phyloP scores from a whole-genome alignment of 1,140 invertebrate species.

The Zaprionus africanus region DNA sequence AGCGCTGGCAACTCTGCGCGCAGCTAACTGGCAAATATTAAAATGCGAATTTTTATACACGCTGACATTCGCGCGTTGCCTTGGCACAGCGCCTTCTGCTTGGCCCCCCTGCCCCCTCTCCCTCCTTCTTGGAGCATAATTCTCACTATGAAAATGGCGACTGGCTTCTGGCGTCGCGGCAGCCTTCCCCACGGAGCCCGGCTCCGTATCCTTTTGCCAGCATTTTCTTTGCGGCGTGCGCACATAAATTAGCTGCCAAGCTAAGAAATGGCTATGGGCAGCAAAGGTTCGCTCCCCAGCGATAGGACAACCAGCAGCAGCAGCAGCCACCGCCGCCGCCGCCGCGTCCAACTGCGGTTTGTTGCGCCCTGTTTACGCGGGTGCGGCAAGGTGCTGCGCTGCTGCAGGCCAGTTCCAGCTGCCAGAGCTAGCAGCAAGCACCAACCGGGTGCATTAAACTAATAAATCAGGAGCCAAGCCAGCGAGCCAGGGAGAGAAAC shows the following conservation, averaged over 20 bases:
- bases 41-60: constrained; percentile 81
- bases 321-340: not conserved
- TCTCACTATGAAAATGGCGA: constrained; percentile 64
- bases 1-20: constrained; percentile 36
- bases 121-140: constrained; percentile 57
- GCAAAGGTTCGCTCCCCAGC: constrained; percentile 62
- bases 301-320: constrained; percentile 45
- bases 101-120: not conserved
- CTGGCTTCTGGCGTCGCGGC: constrained; percentile 6
- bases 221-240: constrained; percentile 77
- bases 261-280: constrained; percentile 78
- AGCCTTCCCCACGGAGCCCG: not conserved
- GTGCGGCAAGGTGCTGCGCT: constrained; percentile 40
- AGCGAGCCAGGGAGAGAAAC: constrained; percentile 63
- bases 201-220: constrained; percentile 69
- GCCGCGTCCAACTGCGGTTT: constrained; percentile 66
- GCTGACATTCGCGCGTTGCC: constrained; percentile 69
- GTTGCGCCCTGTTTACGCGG: constrained; percentile 78
- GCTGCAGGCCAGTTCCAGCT: constrained; percentile 18
- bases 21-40: constrained; percentile 81
- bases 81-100: not conserved
- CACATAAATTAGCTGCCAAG: constrained; percentile 82
- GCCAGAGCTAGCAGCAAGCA: constrained; percentile 6
- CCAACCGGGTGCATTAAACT: constrained; percentile 73
- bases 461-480: constrained; percentile 64